Conservation (phyloP, 2,113 vertebrate species). For the Coryphaenoides rupestris region DNA sequence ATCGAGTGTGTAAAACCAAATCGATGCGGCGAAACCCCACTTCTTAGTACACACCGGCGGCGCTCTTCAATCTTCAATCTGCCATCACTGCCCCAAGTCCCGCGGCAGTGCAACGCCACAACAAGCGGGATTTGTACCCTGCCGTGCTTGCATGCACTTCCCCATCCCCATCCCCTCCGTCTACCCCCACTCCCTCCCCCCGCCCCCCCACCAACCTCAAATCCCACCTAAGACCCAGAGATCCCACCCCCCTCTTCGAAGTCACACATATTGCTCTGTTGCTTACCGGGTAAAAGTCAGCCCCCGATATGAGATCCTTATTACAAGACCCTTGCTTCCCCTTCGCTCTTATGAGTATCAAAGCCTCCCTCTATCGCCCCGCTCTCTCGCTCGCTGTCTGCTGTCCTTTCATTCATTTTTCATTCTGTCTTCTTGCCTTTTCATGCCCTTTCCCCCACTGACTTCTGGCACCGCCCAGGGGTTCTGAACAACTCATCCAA, state of each 20-base stretch:
- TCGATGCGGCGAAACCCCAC: too few species aligned
- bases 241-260: slow-evolving; percentile 30
- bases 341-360: slow-evolving; percentile 45
- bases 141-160: slow-evolving; percentile 25
- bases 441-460: slow-evolving; percentile 5
- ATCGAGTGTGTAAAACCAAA: slow-evolving; percentile 14
- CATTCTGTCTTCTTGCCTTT: slow-evolving; percentile 30
- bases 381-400: background rate
- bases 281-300: slow-evolving; percentile 50
- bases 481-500: too few species aligned
- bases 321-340: slow-evolving; percentile 47
- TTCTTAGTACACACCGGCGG: too few species aligned
- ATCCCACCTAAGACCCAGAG: slow-evolving; percentile 48
- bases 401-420: slow-evolving; percentile 1
- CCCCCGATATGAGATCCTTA: slow-evolving; percentile 53
- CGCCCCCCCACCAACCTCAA: slow-evolving; percentile 31
- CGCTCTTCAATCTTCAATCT: background rate
- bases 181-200: background rate
- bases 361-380: slow-evolving; percentile 21
- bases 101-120: slow-evolving; percentile 31
- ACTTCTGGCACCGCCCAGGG: too few species aligned
- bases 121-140: slow-evolving; percentile 54
- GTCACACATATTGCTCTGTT: slow-evolving; percentile 54
- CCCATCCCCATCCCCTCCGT: slow-evolving; percentile 29
- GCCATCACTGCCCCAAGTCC: slow-evolving; percentile 22